Percentiles rank a stretch among this genome's conserved stretches.
phyloP scores from a whole-genome alignment of 2,113 vertebrate genomes.

The Tachycineta bicolor region DNA sequence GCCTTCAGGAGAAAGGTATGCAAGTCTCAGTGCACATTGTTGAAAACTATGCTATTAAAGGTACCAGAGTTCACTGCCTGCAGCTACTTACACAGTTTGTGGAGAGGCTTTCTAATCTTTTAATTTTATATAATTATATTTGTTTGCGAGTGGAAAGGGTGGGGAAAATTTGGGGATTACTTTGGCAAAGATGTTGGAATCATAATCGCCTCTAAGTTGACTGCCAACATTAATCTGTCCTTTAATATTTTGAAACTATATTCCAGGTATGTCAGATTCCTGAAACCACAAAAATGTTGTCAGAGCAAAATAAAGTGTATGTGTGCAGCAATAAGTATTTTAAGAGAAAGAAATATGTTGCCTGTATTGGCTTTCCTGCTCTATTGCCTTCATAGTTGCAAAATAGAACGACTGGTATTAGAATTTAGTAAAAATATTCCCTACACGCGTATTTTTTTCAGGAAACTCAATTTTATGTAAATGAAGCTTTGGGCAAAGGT shows the following conservation, averaged over 20 bases:
- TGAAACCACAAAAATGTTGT: slow-evolving; percentile 35
- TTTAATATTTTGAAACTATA: slow-evolving; percentile 7
- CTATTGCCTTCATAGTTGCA: not conserved
- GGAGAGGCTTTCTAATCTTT: slow-evolving; percentile 70
- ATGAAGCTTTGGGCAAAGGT: not conserved
- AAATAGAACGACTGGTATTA: not conserved
- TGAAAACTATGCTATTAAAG: slow-evolving; percentile 49
- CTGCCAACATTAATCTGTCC: slow-evolving; percentile 38
- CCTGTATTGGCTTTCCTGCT: not conserved
- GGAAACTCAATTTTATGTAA: not conserved
- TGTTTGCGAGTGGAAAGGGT: slow-evolving; percentile 38
- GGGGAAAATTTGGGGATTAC: slow-evolving; percentile 49
- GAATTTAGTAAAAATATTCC: not conserved
- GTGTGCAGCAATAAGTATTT: not conserved
- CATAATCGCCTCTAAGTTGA: slow-evolving; percentile 16
- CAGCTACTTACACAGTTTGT: slow-evolving; percentile 66
- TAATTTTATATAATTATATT: slow-evolving; percentile 74
- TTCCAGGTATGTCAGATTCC: slow-evolving; percentile 23
- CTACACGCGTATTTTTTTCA: not conserved
- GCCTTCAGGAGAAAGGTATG: slow-evolving; percentile 58
- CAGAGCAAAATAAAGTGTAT: not conserved
- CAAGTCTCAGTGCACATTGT: not conserved
- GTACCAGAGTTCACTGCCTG: slow-evolving; percentile 58
- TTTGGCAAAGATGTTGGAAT: slow-evolving; percentile 48
- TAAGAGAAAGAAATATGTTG: not conserved